These are phyloP conservation scores for Notiomystis cincta DNA, from an alignment of 2,113 vertebrate species.

Conservation along the genomic window DNA sequence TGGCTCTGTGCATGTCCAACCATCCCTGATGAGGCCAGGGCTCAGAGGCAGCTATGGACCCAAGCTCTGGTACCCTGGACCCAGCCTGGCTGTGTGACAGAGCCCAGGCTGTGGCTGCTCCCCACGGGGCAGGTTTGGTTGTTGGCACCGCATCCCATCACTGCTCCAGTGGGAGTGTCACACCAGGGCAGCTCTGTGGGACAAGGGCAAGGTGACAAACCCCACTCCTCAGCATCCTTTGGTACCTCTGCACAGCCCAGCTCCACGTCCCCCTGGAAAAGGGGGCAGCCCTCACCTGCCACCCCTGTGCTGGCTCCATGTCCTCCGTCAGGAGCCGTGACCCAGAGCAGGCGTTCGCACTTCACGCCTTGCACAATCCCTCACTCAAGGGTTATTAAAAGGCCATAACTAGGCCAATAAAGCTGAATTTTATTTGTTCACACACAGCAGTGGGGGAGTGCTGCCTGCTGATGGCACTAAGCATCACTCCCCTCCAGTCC, in stretches of 20 bases:
- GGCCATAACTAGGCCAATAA: slow-evolving; percentile 23
- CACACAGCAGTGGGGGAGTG: not conserved
- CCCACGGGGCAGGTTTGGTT: fast-evolving
- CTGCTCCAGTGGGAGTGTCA: fast-evolving
- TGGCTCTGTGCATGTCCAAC: fast-evolving
- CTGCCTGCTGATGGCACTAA: not conserved
- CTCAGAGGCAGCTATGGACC: not conserved
- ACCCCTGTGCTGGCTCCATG: not conserved
- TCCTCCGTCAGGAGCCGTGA: fast-evolving
- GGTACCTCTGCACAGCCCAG: not conserved
- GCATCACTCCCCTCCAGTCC: fast-evolving
- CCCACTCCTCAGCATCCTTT: fast-evolving
- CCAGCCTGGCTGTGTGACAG: not conserved
- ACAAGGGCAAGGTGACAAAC: not conserved
- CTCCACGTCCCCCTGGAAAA: not conserved
- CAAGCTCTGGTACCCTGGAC: not conserved
- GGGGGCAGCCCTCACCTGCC: not conserved
- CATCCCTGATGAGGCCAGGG: not conserved
- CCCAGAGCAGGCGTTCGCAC: not conserved
- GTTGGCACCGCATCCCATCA: fast-evolving
- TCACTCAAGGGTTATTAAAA: slow-evolving; percentile 4
- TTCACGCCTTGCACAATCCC: slow-evolving; percentile 8
- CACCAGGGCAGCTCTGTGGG: not conserved
- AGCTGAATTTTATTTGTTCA: not conserved
- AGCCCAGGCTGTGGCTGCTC: not conserved